Base-by-base conservation (phyloP, 2,797 vertebrate genomes). In the Megalops cyprinoides region DNA sequence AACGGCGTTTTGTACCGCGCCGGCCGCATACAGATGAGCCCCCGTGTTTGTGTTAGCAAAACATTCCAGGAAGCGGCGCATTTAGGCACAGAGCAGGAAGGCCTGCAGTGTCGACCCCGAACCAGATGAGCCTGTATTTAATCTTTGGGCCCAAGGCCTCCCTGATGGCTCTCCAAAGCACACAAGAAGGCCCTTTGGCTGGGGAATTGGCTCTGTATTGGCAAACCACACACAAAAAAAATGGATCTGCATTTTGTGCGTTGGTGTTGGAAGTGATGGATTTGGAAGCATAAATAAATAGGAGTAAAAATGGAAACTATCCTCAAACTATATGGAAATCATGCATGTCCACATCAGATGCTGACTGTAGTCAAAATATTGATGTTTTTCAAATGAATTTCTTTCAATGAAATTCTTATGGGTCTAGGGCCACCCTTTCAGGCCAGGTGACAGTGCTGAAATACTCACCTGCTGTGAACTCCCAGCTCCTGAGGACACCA, bases 21-120 rank as follows among this genome's bases (percentile, higher is more conserved):
- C 82, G 28, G 20, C 65, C 74, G 80, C 83, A 79, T 87, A 79
- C 80, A 82, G 81, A 88, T 80, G 74, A 82, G 75, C 46, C 44
- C 49, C 37, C 20, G 44, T 83, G 79, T 78, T 74, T 84, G 58
- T 79, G 80, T 81, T 82, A 58, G 76, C 28, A 34, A 73, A 69
- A 82, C 62, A 58, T 77, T 48, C 49, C 49, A 77, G 76, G 78
- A 85, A 81, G 79, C 75, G 6, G 46, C 49, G 76, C 56, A n/a
- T 79, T 69, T 34, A 79, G 46, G 58, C 56, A 28, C 39, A 44
- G 31, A 44, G 37, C 25, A 80, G 76, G 60, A 76, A 56, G 51
- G 62, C 82, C 56, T 14, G 53, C 49, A 79, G 74, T 69, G 51
- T 73, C 83, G 82, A 44, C 56, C 78, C 76, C 34, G 69, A 82